Evolutionary conservation across 2,797 vertebrate species (phyloP), one percentile per base, ranked within the genome.

Genomic region (Artibeus jamaicensis): DNA sequence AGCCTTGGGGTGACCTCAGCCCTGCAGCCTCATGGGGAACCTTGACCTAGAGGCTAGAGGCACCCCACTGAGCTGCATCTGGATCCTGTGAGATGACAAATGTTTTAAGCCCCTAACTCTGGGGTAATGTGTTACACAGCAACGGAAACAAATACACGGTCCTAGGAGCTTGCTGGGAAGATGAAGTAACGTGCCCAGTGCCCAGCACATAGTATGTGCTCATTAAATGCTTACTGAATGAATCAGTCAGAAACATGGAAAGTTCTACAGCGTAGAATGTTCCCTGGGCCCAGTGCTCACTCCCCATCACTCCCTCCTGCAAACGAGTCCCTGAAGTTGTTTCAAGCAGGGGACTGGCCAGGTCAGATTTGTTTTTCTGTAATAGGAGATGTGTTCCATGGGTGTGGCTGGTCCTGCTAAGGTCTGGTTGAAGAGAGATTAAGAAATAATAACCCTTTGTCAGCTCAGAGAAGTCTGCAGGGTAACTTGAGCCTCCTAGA

Each of bases 351-450:
- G 67, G 53, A 95, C 88, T 70, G 37, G 34, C 44, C n/a, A 15
- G 74, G 55, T 91, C 89, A 84, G 70, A 53, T 96, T 95, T 95
- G 89, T 92, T 96, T 97, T 95, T 86, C 74, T 92, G 89, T 79
- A 79, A 71, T 34, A 44, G 46, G 65, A 97, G 37, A 70, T 84
- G 65, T 83, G 91, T 90, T 86, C 79, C 83, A 42, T 18, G 76
- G 95, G 95, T 53, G 93, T 26, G 77, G 62, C 68, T 78, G 11
- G 42, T 57, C 97, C 55, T 77, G 22, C 73, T 57, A 76, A 42
- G 53, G 48, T 82, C 88, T 89, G 70, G 26, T 70, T 81, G 73
- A 70, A 88, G n/a, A 67, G 68, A 81, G 81, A 93, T 95, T 93
- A 87, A 85, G 91, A 95, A 91, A 96, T 57, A 94, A 91, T 76